Conservation (phyloP, 2,797 vertebrate genomes). For the Alouatta caraya region DNA sequence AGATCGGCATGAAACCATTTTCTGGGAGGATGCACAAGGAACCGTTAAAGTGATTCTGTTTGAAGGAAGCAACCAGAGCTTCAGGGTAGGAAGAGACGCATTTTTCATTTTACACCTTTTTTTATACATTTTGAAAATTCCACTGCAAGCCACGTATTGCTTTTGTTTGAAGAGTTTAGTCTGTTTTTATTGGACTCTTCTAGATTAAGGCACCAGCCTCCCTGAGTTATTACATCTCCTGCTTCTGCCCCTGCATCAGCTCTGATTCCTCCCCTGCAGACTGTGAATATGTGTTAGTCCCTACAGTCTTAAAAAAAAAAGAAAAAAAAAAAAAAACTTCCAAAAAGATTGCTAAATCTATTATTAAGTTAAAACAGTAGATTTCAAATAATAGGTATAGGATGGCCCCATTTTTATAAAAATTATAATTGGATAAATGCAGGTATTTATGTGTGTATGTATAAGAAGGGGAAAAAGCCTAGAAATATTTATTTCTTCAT, state of each 20-base stretch:
- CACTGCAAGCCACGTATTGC: neutral
- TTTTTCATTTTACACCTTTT: neutral
- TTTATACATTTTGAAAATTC: neutral
- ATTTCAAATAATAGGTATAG: neutral
- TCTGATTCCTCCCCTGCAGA: neutral
- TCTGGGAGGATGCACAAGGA: slow-evolving; percentile 2
- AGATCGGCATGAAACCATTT: neutral
- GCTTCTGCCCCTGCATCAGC: neutral
- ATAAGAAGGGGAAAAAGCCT: neutral
- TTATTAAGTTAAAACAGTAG: slow-evolving; percentile 22
- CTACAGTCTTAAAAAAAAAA: neutral
- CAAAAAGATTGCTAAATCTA: neutral
- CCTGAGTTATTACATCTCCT: neutral
- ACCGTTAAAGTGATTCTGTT: neutral
- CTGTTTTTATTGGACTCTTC: neutral
- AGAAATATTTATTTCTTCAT: neutral
- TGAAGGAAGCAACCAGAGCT: neutral
- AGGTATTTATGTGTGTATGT: neutral
- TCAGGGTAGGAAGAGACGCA: neutral
- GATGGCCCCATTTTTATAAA: neutral
- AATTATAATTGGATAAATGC: neutral
- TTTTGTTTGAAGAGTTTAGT: neutral
- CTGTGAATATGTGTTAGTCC: neutral
- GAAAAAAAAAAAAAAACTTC: neutral
- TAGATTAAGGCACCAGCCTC: neutral